A percentile compares a stretch with the other conserved stretches of the same genome.
These are phyloP conservation scores for Schizopygopsis pylzovi DNA, from an alignment of 2,797 vertebrate genomes.

Conservation along the genomic window DNA sequence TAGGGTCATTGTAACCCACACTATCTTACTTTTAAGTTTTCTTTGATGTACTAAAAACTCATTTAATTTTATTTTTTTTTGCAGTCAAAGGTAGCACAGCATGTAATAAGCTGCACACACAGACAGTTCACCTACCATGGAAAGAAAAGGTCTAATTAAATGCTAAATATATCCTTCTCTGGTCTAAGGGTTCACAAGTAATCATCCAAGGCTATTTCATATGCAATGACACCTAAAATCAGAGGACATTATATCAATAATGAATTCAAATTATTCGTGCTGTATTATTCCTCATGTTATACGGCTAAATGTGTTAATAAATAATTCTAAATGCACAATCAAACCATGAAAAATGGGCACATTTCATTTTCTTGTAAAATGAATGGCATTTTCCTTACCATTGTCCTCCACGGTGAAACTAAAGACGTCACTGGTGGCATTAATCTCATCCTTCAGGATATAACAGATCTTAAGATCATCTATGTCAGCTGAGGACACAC, in stretches of 20 bases:
- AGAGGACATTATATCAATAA: conserved; percentile 3
- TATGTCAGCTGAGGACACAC: conserved; percentile 83
- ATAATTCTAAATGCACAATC: not conserved
- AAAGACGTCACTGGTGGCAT: conserved; percentile 88
- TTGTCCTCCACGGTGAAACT: conserved; percentile 87
- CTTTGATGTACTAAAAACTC: conserved; percentile 30
- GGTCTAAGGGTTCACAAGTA: conserved; percentile 10
- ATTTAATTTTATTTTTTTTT: not conserved
- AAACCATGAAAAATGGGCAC: not conserved
- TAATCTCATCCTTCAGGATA: conserved; percentile 82
- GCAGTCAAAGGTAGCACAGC: conserved; percentile 28
- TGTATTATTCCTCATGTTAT: not conserved
- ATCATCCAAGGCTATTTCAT: not conserved
- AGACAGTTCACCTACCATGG: not conserved
- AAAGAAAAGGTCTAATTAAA: conserved; percentile 27
- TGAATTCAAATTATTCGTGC: conserved; percentile 9
- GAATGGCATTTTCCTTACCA: conserved; percentile 72
- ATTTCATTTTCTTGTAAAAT: not conserved
- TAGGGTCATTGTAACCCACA: conserved; percentile 10
- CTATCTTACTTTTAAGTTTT: conserved; percentile 20
- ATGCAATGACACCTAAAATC: conserved; percentile 19
- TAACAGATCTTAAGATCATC: conserved; percentile 93
- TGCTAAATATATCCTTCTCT: conserved; percentile 5
- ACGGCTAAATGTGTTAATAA: not conserved
- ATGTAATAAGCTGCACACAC: not conserved